Evolutionary conservation across 1,140 invertebrate species (phyloP).

Genomic region (Laupala kohalensis): DNA sequence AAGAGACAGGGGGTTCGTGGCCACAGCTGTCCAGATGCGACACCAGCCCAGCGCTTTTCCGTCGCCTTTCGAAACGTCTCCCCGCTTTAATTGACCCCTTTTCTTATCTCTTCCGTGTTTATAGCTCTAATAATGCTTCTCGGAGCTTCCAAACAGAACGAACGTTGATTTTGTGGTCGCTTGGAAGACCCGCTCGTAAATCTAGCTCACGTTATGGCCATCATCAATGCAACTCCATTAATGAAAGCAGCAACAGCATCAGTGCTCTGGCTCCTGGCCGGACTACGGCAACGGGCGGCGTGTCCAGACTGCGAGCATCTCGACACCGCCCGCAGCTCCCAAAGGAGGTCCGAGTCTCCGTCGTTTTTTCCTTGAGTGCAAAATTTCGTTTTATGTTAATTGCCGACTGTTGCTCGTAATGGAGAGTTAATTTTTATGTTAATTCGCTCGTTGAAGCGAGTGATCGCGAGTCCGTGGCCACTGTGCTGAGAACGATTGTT

Average conservation of each 20-base stretch:
- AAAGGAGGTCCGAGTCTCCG: neutral
- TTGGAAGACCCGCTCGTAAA: neutral
- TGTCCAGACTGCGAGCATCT: too few relatives aligned
- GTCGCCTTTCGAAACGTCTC: neutral
- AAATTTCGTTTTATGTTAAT: neutral
- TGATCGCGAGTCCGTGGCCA: too few relatives aligned
- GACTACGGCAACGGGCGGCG: too few relatives aligned
- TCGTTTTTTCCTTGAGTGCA: neutral
- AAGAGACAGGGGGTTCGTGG: too few relatives aligned
- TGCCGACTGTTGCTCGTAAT: neutral
- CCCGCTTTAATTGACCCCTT: neutral
- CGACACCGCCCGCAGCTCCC: too few relatives aligned
- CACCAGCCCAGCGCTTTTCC: too few relatives aligned
- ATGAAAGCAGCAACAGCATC: neutral
- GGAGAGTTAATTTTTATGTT: neutral
- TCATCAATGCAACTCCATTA: neutral
- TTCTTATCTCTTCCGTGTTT: neutral
- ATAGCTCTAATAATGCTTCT: neutral
- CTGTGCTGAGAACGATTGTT: too few relatives aligned
- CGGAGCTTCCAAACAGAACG: neutral
- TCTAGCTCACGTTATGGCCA: neutral
- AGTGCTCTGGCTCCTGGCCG: too few relatives aligned
- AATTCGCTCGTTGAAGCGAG: neutral
- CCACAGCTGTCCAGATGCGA: too few relatives aligned
- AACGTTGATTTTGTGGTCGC: neutral